phyloP scores from a whole-genome alignment of 2,797 vertebrate species.

The Sorex maritimensis region DNA sequence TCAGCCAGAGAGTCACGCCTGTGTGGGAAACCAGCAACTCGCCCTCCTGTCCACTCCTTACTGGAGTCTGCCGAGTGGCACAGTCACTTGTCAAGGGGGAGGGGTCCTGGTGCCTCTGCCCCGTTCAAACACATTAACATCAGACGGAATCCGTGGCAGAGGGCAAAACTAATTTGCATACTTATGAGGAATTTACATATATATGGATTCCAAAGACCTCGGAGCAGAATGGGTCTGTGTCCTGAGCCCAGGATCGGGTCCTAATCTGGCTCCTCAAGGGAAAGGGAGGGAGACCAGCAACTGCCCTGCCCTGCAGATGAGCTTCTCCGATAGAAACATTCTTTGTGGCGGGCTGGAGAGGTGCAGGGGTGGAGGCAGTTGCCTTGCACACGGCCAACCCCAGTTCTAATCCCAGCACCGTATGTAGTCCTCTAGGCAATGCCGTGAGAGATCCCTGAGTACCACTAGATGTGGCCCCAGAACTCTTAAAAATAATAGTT shows the following conservation, averaged over 20 bases:
- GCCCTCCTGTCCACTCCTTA: background rate
- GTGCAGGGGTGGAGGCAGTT: no score
- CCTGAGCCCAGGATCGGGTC: background rate
- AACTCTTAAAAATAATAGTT: no score
- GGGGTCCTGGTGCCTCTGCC: background rate
- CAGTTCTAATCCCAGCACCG: no score
- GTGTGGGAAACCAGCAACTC: background rate
- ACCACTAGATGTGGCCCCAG: no score
- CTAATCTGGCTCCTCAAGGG: background rate
- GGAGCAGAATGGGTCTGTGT: background rate
- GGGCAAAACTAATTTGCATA: background rate
- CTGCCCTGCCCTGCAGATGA: background rate
- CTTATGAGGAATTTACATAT: background rate
- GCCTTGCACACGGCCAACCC: no score
- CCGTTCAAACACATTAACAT: background rate
- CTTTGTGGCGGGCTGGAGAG: background rate
- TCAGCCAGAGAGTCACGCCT: background rate
- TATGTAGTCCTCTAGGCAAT: no score
- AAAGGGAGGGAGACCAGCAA: background rate
- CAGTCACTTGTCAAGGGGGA: background rate
- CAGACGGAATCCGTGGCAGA: background rate
- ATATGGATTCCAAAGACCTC: background rate
- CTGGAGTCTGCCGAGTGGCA: background rate
- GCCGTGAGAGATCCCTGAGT: no score
- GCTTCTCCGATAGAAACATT: background rate